These are phyloP conservation scores for Darevskia nairensis DNA, from an alignment of 2,797 vertebrate species.

Conservation along the genomic window DNA sequence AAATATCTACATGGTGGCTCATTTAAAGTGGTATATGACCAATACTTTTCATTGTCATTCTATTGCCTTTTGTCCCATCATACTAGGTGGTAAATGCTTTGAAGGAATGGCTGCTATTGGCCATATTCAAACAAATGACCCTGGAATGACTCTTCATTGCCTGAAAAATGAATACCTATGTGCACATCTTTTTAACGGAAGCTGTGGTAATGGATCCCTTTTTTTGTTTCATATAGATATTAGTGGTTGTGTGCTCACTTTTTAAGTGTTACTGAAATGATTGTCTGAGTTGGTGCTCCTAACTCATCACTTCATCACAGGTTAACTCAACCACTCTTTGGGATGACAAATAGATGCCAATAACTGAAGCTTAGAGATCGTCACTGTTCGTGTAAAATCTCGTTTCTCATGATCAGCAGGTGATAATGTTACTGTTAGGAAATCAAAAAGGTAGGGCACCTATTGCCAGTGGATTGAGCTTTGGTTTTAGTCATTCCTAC, in stretches of 20 bases:
- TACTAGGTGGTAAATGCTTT: too few species aligned
- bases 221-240: too few species aligned
- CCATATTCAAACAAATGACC: not conserved
- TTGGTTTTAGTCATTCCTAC: not conserved
- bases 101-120: too few species aligned
- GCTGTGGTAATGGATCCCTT: not conserved
- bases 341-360: not conserved
- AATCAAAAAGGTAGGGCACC: not conserved
- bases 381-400: not conserved
- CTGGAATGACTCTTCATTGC: not conserved
- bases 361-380: slow-evolving; percentile 2
- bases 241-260: not conserved
- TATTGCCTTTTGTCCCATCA: not conserved
- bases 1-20: not conserved
- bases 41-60: not conserved
- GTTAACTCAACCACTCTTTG: not conserved
- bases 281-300: not conserved
- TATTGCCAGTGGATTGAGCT: not conserved
- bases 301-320: not conserved
- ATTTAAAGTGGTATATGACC: not conserved
- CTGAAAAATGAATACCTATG: not conserved
- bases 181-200: not conserved
- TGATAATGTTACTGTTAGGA: not conserved
- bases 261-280: not conserved
- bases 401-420: not conserved